A percentile compares a stretch with the other conserved stretches of the same genome.
Conservation (phyloP, 2,113 vertebrate genomes). For the Semicossyphus pulcher region DNA sequence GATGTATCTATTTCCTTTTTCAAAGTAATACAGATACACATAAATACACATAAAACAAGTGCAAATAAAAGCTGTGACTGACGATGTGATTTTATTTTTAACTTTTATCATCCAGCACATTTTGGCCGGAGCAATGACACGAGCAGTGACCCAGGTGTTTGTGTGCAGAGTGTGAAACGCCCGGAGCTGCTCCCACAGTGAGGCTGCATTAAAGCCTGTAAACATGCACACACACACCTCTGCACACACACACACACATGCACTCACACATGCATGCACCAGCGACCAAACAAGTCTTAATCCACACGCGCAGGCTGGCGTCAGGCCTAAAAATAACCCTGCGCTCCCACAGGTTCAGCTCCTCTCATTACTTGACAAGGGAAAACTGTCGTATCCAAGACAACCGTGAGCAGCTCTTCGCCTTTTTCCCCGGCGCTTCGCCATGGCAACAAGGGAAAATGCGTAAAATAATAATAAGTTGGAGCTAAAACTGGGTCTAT, state of each 20-base stretch:
- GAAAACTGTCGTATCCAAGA: constrained; percentile 85
- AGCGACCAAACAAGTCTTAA: constrained; percentile 67
- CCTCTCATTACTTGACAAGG: constrained; percentile 82
- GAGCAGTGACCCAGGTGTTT: constrained; percentile 55
- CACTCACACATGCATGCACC: constrained; percentile 31
- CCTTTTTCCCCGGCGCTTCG: constrained; percentile 60
- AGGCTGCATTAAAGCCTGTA: constrained; percentile 58
- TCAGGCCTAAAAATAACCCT: constrained; percentile 83
- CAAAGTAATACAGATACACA: background rate
- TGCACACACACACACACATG: constrained; percentile 30
- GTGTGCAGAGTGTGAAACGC: constrained; percentile 46
- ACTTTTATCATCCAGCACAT: background rate
- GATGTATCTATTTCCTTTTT: constrained; percentile 8
- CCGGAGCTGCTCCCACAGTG: constrained; percentile 61
- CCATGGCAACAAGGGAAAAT: constrained; percentile 85
- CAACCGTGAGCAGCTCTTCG: constrained; percentile 77
- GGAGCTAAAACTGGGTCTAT: constrained; percentile 59
- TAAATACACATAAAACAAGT: constrained; percentile 7
- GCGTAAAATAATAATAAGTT: constrained; percentile 82
- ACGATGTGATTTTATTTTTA: background rate
- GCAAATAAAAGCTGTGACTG: background rate
- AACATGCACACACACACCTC: constrained; percentile 33
- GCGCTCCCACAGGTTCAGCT: constrained; percentile 80
- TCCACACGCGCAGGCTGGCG: constrained; percentile 76
- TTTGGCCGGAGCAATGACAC: constrained; percentile 22